Evolutionary conservation across 2,797 vertebrate genomes (phyloP).

Genomic region (Darevskia nairensis): DNA sequence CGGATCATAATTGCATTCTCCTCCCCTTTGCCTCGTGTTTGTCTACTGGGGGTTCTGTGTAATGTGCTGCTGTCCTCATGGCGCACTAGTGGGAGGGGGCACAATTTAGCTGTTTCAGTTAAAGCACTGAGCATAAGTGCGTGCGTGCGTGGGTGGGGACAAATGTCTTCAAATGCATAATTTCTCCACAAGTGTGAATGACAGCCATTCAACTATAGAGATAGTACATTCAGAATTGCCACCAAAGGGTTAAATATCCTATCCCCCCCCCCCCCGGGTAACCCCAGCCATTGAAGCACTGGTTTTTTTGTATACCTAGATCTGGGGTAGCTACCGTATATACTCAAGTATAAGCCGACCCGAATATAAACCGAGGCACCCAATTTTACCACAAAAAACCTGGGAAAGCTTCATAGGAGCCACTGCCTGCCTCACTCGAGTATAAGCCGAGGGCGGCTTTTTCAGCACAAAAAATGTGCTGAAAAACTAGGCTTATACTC

Average conservation of each 20-base stretch:
- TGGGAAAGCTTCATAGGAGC: no score
- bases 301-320: no score
- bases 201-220: background rate
- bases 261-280: no score
- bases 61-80: background rate
- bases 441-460: no score
- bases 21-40: background rate
- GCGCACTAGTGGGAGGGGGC: background rate
- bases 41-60: conserved; percentile 9
- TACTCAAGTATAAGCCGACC: no score
- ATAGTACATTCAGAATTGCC: background rate
- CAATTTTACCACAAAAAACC: no score
- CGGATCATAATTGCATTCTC: conserved; percentile 6
- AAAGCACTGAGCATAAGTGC: background rate
- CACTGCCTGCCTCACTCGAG: no score
- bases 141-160: background rate
- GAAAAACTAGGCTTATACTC: no score
- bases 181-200: background rate
- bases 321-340: no score
- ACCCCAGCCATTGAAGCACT: no score
- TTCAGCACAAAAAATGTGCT: no score
- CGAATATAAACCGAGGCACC: no score
- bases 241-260: background rate
- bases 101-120: background rate
- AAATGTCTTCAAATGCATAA: background rate